Evolutionary conservation across 2,113 vertebrate species (phyloP), one percentile per base, ranked within the genome.

Genomic region (Struthio camelus): DNA sequence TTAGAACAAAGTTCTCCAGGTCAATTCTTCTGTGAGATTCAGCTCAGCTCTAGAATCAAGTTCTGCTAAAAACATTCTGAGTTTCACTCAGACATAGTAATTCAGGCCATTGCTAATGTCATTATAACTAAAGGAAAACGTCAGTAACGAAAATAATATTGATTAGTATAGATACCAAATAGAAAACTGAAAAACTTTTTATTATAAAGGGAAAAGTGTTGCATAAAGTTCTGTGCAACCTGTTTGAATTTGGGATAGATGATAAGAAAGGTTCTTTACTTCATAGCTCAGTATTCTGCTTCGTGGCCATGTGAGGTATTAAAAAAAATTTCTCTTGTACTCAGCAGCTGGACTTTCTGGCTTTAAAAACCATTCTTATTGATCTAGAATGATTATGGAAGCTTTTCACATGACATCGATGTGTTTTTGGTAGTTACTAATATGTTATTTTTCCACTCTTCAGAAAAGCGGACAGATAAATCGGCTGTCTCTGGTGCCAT

Each of bases 391-490:
- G 54, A 80, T 89, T 51, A 50, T 78, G 50, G 75, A 76, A 75
- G 16, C 36, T 80, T 88, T 85, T 88, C 25, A 32, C 18, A 3
- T 73, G 46, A 62, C 11, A 14, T 30, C 16, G 6, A 8, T n/a
- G 10, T 61, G 27, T 36, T 77, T 24, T 71, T 88, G 25, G 24
- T 90, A 54, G 54, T 70, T 66, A 85, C 72, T 83, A 79, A 90
- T 53, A 5, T 32, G 8, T 92, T 66, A 3, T 65, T 79, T 92
- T 64, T 86, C 87, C 94, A 28, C 91, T 78, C 72, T 90, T 78
- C 97, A 99, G 99, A 99, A 96, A 99, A 99, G 95, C 97, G 99
- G 80, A 99, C 99, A 7, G 99, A 99, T 97, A 99, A 99, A 95
- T 99, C 99, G 7, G 99, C 99, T 50, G 99, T 99, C 13, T 99